A percentile compares a stretch with the other conserved stretches of the same genome.
Conservation (phyloP, 2,113 vertebrate species). For the Semicossyphus pulcher region DNA sequence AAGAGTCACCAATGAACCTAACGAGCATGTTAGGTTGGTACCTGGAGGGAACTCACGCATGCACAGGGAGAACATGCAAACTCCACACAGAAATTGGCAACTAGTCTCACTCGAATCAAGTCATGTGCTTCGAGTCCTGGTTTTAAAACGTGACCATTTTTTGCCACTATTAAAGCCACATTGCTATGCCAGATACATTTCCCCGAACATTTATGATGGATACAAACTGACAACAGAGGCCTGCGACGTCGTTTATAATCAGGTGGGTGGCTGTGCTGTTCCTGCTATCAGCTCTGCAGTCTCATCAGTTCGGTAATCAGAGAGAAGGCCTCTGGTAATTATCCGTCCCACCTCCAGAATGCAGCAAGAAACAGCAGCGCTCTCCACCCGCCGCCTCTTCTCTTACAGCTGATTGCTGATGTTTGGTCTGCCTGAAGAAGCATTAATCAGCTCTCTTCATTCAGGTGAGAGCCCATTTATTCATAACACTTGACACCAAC, state of each 20-base stretch:
- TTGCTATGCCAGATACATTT: constrained; percentile 51
- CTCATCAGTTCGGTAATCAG: constrained; percentile 76
- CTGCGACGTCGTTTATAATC: constrained; percentile 74
- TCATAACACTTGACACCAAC: constrained; percentile 59
- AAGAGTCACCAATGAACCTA: no score
- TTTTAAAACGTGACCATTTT: constrained; percentile 14
- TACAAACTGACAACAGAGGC: constrained; percentile 72
- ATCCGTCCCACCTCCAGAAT: constrained; percentile 56
- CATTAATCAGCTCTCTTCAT: constrained; percentile 60
- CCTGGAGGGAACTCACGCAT: no score
- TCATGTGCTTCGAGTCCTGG: background rate
- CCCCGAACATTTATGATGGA: constrained; percentile 67
- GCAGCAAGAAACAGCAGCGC: constrained; percentile 28
- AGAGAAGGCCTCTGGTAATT: constrained; percentile 60
- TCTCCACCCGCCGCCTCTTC: constrained; percentile 12
- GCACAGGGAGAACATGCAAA: no score
- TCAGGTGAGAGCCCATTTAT: constrained; percentile 52
- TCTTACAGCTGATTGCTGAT: constrained; percentile 41
- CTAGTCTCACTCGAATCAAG: no score
- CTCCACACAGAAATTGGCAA: no score
- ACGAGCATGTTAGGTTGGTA: no score
- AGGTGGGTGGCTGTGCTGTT: constrained; percentile 43
- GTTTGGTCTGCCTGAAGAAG: constrained; percentile 28
- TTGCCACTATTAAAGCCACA: constrained; percentile 43
- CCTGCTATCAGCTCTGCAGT: constrained; percentile 37